phyloP scores from a whole-genome alignment of 2,888 invertebrate genomes.

The Drosophila kambysellisi region DNA sequence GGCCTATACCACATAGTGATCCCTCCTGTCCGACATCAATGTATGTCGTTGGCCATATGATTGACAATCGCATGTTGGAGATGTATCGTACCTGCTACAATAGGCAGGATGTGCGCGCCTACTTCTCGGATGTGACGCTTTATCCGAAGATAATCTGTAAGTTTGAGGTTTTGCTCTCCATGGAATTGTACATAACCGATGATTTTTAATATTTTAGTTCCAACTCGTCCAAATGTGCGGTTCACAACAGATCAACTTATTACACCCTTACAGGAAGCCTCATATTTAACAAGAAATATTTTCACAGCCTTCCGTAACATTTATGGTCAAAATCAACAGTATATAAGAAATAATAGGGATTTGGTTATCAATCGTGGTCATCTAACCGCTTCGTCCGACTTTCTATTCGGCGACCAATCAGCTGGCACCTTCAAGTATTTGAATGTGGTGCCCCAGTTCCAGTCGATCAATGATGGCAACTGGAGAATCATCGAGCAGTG shows the following conservation, averaged over 20 bases:
- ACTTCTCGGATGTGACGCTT: conserved; percentile 5
- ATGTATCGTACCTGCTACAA: conserved; percentile 42
- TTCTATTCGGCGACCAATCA: conserved; percentile 85
- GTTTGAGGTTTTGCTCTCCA: background rate
- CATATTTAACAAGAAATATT: background rate
- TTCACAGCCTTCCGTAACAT: background rate
- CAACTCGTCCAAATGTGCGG: background rate
- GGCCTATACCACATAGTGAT: background rate
- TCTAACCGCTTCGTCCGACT: conserved; percentile 85
- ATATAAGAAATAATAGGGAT: background rate
- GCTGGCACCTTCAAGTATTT: conserved; percentile 85
- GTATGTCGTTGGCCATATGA: conserved; percentile 35
- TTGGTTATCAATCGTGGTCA: conserved; percentile 84
- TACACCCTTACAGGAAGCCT: background rate
- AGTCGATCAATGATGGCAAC: conserved; percentile 86
- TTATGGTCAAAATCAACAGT: background rate
- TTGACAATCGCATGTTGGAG: conserved; percentile 23
- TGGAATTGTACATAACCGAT: background rate
- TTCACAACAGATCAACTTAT: conserved; percentile 13
- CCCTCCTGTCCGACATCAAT: conserved; percentile 32
- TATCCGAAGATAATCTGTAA: conserved; percentile 15
- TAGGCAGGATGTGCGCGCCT: background rate
- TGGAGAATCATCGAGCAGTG: conserved; percentile 86
- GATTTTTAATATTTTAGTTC: background rate
- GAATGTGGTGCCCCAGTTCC: conserved; percentile 86